Base-by-base conservation (phyloP, 2,113 vertebrate species). In the Odontophorus gujanensis region DNA sequence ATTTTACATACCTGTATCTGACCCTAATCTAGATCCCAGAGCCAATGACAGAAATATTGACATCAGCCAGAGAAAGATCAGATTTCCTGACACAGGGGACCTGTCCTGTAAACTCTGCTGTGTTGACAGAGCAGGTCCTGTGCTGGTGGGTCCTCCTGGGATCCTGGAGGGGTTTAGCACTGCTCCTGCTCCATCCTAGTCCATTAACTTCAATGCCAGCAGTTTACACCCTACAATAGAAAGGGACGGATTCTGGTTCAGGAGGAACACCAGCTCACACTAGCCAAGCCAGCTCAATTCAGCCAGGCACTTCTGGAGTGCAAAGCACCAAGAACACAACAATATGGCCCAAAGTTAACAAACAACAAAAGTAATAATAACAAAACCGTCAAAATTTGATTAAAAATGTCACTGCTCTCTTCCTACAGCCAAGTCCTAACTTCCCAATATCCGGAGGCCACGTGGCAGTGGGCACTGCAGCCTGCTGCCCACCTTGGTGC, bases 1-100 rank as follows among this genome's bases (percentile, higher is more conserved):
- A 63, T 81, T 92, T 92, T 75, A 88, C 73, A 78, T 71, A 86
- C 87, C 61, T 91, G 51, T 94, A 93, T 91, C 91, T 95, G 91
- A 92, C 93, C 93, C 87, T 90, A 40, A 88, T 95, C 94, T 94
- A 87, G 92, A 90, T 95, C 87, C 88, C 90, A 55, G 82, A 93
- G 91, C 17, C 80, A 91, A 81, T 81, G 92, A 95, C 96, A 96
- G 94, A 95, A 97, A 95, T 96, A 95, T 90, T 89, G 92, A 96
- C 93, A 95, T 91, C 90, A 93, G 77, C 57, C 74, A 10, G 83
- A 51, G 58, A 88, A 81, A 87, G 87, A 94, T 95, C 94, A 61
- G 53, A 57, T 89, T 94, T 95, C 88, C 79, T 89, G 80, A 68
- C 92, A 62, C 91, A 63, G n/a, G 91, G 58, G 94, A 92, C 17